Conservation (phyloP, 2,113 vertebrate species). For the Megalops atlanticus region DNA sequence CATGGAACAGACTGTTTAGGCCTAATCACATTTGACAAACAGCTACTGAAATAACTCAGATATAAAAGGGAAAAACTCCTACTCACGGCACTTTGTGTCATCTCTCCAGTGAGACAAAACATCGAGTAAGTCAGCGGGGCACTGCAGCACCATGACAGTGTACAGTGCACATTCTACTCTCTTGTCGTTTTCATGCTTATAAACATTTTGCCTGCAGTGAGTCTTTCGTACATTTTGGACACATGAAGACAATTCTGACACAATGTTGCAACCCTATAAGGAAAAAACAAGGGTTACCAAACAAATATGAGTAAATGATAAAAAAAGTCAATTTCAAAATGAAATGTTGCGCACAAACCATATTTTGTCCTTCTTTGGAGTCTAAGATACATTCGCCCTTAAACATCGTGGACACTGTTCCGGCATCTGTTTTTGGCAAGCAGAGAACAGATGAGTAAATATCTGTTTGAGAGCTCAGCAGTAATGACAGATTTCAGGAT, state of each 20-base stretch:
- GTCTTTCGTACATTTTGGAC: not conserved
- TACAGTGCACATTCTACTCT: conserved; percentile 52
- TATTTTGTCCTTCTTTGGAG: not conserved
- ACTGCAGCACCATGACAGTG: conserved; percentile 48
- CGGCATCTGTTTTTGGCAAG: not conserved
- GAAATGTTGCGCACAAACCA: not conserved
- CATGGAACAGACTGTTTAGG: not conserved
- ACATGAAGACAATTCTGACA: conserved; percentile 40
- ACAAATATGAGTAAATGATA: not conserved
- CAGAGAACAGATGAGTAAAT: not conserved
- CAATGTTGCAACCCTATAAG: conserved; percentile 46
- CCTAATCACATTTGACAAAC: not conserved
- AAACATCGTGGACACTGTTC: no score
- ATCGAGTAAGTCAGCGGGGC: not conserved
- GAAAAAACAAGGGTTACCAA: conserved; percentile 27
- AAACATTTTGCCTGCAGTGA: no score
- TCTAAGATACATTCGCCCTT: no score
- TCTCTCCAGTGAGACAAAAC: conserved; percentile 37
- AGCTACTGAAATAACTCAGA: not conserved
- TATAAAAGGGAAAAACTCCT: not conserved
- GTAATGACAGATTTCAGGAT: no score
- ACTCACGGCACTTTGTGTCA: conserved; percentile 54
- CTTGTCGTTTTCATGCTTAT: not conserved
- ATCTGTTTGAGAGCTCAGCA: not conserved
- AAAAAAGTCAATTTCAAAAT: not conserved